These are phyloP conservation scores for Camponotus pennsylvanicus DNA, from an alignment of 1,140 invertebrate genomes.

Conservation along the genomic window DNA sequence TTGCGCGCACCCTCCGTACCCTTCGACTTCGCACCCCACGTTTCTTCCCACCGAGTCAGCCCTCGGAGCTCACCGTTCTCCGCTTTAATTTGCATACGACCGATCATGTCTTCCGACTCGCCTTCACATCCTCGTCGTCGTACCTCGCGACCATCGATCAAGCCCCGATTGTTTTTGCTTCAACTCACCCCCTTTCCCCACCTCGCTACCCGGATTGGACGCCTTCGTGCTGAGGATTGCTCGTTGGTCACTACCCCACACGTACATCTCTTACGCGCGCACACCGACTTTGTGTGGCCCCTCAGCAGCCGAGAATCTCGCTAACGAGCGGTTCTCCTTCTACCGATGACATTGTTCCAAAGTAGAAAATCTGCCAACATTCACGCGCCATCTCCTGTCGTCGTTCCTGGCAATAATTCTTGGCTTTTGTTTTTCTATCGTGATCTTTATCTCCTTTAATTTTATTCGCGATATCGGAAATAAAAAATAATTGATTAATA, in stretches of 20 bases:
- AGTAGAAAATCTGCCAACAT: conserved; percentile 48
- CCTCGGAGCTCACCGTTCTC: conserved; percentile 49
- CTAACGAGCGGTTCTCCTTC: conserved; percentile 74
- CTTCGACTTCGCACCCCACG: conserved; percentile 68
- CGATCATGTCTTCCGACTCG: conserved; percentile 75
- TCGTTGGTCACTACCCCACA: conserved; percentile 67
- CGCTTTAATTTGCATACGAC: conserved; percentile 74
- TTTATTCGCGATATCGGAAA: not conserved
- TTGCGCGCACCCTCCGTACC: conserved; percentile 33
- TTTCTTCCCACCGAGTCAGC: conserved; percentile 49
- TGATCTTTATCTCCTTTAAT: not conserved
- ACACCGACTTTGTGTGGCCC: conserved; percentile 55
- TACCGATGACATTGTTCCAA: conserved; percentile 67
- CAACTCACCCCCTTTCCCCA: conserved; percentile 39
- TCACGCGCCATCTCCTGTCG: not conserved
- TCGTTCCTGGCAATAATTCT: conserved; percentile 24
- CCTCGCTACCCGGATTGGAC: conserved; percentile 43
- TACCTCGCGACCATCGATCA: conserved; percentile 76
- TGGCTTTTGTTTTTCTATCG: conserved; percentile 6
- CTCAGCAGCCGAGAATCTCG: conserved; percentile 59
- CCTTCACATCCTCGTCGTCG: conserved; percentile 69
- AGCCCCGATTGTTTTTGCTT: conserved; percentile 76
- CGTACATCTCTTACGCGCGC: conserved; percentile 56
- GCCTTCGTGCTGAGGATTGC: conserved; percentile 39
- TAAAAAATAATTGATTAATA: conserved; percentile 11